Evolutionary conservation across 2,113 vertebrate species (phyloP), one percentile per base, ranked within the genome.

Genomic region (Oryzias curvinotus): DNA sequence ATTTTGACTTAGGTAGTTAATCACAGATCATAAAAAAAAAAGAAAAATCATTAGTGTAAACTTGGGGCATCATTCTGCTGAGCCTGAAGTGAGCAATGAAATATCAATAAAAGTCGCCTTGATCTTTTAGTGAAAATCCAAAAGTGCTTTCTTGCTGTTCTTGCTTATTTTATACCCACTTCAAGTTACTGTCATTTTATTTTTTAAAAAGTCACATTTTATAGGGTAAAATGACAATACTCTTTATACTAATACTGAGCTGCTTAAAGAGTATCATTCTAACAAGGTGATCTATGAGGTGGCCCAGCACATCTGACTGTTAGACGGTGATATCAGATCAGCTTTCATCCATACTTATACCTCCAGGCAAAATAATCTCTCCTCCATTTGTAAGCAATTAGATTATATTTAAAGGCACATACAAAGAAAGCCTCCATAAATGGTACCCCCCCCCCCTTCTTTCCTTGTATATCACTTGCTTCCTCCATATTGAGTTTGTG

Each of bases 351-450:
- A 77, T 81, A 79, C 69, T 73, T 62, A 57, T 52, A 69, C 75
- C 87, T 77, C 64, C 61, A 75, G 89, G 87, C 83, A 30, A 76
- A 77, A 84, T 84, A 81, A 83, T 85, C 78, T 86, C 79, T 87
- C 79, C 83, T 84, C 75, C 76, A 81, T 84, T 84, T 77, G 82
- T 81, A 82, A 83, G 85, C 86, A 88, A 86, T 87, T 85, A 84
- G 78, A 88, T 88, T 86, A 82, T 79, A 81, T 81, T 79, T 82
- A 83, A 77, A 82, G 74, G 81, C 75, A 79, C 75, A 78, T 0
- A 72, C 78, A 72, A 58, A 77, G 15, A 75, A 48, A 85, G 56
- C 54, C 62, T 63, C 73, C 59, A 75, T 63, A 80, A 78, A 81
- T 63, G 64, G 64, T 69, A 57, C 68, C 25, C 65, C 70, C 68